These are phyloP conservation scores for Setipinna tenuifilis DNA, from an alignment of 2,797 vertebrate genomes.

Conservation along the genomic window DNA sequence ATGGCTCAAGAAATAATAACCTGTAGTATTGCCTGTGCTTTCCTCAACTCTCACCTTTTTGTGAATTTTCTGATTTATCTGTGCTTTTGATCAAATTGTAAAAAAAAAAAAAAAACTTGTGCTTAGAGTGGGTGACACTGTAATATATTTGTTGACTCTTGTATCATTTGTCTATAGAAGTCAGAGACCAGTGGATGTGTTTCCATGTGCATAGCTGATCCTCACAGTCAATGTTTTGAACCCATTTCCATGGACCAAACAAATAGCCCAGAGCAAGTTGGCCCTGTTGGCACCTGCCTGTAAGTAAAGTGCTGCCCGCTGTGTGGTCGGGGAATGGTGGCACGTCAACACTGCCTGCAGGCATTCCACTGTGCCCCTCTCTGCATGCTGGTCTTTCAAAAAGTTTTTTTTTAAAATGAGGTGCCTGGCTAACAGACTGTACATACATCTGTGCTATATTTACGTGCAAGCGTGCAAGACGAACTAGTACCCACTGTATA, in stretches of 20 bases:
- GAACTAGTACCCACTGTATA: no score
- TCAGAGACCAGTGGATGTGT: neutral
- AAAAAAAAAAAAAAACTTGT: no score
- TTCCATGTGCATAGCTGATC: neutral
- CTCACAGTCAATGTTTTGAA: neutral
- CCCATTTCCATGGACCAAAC: neutral
- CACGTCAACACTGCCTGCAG: neutral
- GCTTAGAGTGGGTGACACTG: neutral
- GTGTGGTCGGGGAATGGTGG: neutral
- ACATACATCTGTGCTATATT: no score
- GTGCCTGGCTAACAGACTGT: neutral
- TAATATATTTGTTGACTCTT: neutral
- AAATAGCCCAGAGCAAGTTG: neutral
- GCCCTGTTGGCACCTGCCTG: neutral
- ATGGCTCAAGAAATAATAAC: no score
- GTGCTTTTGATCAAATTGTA: no score
- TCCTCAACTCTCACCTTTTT: no score
- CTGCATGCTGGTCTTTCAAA: neutral
- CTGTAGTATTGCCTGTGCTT: no score
- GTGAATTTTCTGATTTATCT: no score
- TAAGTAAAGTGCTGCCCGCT: neutral
- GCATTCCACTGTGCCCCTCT: neutral
- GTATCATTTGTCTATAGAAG: neutral
- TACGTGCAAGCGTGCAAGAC: no score
- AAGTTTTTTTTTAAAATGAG: neutral